Percentiles rank a stretch among this genome's conserved stretches.
Conservation (phyloP, 2,888 invertebrate species). For the Agrotis puta region DNA sequence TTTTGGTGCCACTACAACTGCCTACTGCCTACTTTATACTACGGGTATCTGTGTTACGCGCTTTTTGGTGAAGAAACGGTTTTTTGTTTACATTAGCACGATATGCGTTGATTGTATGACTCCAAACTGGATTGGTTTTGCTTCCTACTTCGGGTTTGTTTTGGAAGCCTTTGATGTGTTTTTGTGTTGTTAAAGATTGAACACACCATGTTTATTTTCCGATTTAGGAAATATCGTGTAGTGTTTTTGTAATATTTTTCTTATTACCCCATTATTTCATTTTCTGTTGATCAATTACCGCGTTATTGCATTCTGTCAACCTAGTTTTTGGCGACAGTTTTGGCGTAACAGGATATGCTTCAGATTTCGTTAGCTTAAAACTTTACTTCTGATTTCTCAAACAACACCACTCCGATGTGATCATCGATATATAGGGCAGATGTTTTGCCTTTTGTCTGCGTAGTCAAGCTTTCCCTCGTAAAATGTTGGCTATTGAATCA, state of each 20-base stretch:
- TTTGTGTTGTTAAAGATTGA: slow-evolving; percentile 5
- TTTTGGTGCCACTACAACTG: slow-evolving; percentile 42
- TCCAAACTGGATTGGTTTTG: slow-evolving; percentile 23
- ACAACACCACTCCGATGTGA: neutral
- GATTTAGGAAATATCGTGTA: neutral
- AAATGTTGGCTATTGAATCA: neutral
- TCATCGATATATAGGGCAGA: neutral
- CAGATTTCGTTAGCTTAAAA: neutral
- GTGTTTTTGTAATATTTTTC: too few species aligned
- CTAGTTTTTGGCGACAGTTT: neutral
- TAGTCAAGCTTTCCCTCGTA: neutral
- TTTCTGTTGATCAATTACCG: too few species aligned
- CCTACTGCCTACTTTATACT: slow-evolving; percentile 8
- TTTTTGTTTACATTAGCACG: slow-evolving; percentile 44
- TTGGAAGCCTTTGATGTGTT: slow-evolving; percentile 26
- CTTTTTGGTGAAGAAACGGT: slow-evolving; percentile 45
- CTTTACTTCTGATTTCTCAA: too few species aligned
- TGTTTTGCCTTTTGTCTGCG: too few species aligned
- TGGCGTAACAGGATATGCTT: neutral
- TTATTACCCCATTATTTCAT: neutral
- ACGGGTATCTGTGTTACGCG: slow-evolving; percentile 31
- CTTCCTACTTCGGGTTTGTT: slow-evolving; percentile 24
- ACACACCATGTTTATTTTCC: neutral
- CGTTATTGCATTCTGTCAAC: neutral
- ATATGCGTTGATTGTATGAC: slow-evolving; percentile 24